Evolutionary conservation across 37 sponge, comb jelly and placozoan genomes (phyloP).

Genomic region (Haliclona indistincta): DNA sequence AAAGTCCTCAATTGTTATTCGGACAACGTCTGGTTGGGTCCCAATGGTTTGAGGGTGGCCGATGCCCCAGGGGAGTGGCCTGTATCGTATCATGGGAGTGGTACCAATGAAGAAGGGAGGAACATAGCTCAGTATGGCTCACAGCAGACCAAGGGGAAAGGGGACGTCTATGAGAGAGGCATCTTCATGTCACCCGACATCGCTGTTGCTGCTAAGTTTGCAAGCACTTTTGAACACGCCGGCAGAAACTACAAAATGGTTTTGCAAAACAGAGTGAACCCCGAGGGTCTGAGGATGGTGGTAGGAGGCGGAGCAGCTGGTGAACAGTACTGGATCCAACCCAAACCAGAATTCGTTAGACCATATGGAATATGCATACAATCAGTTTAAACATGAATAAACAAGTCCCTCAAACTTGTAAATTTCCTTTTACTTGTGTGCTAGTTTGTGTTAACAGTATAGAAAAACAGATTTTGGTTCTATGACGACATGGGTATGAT

Average conservation of each 20-base stretch:
- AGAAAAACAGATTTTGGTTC: too few species aligned
- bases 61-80: constrained; percentile 27
- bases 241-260: constrained; percentile 17
- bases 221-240: constrained; percentile 1
- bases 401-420: too few species aligned
- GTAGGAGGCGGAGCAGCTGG: not conserved
- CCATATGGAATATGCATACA: constrained; percentile 22
- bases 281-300: not conserved
- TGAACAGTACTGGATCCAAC: constrained; percentile 12
- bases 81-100: constrained; percentile 46
- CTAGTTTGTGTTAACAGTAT: too few species aligned
- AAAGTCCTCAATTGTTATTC: constrained; percentile 26
- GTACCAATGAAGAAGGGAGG: too few species aligned
- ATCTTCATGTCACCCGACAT: constrained; percentile 31
- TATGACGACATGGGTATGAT: too few species aligned
- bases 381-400: too few species aligned
- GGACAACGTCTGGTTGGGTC: constrained; percentile 32
- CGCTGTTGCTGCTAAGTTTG: constrained; percentile 20
- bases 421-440: too few species aligned
- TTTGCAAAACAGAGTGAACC: constrained; percentile 50
- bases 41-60: constrained; percentile 9
- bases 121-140: too few species aligned
- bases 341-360: not conserved
- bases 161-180: constrained; percentile 24
- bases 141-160: not conserved